Conservation (phyloP, 2,797 vertebrate genomes). For the Rhyacichthys aspro region DNA sequence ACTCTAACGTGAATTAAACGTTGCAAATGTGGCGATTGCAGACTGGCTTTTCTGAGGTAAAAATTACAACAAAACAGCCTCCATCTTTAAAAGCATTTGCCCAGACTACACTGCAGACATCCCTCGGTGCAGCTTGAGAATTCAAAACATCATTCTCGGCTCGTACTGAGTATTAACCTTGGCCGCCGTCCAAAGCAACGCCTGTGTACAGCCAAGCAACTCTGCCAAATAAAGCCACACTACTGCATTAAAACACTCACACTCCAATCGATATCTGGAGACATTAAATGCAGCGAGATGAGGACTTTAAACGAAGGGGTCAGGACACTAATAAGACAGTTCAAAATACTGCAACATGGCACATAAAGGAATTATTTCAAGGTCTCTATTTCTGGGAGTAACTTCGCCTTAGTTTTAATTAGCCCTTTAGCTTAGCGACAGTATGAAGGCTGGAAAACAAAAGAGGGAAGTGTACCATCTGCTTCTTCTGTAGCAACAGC, state of each 20-base stretch:
- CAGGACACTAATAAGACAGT: too few relatives aligned
- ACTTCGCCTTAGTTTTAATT: neutral
- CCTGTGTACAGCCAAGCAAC: neutral
- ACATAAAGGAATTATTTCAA: too few relatives aligned
- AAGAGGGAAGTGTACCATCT: constrained; percentile 3
- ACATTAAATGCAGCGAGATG: neutral
- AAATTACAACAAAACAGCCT: constrained; percentile 2
- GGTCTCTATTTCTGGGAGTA: neutral
- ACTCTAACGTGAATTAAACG: too few relatives aligned
- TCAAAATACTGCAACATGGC: too few relatives aligned
- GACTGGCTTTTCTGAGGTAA: too few relatives aligned
- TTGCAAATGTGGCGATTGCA: too few relatives aligned
- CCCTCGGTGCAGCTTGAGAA: constrained; percentile 11
- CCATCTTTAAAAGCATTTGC: constrained; percentile 1
- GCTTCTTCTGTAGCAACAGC: constrained; percentile 1
- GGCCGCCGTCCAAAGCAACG: constrained; percentile 23
- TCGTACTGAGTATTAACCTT: constrained; percentile 27
- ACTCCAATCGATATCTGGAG: neutral
- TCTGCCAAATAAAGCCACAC: constrained; percentile 13
- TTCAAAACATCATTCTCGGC: constrained; percentile 23
- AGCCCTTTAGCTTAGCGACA: neutral
- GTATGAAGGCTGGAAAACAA: neutral
- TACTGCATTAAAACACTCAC: neutral
- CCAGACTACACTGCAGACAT: constrained; percentile 3
- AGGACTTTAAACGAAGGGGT: neutral